phyloP scores from a whole-genome alignment of 2,113 vertebrate species.

The Oryzias woworae region DNA sequence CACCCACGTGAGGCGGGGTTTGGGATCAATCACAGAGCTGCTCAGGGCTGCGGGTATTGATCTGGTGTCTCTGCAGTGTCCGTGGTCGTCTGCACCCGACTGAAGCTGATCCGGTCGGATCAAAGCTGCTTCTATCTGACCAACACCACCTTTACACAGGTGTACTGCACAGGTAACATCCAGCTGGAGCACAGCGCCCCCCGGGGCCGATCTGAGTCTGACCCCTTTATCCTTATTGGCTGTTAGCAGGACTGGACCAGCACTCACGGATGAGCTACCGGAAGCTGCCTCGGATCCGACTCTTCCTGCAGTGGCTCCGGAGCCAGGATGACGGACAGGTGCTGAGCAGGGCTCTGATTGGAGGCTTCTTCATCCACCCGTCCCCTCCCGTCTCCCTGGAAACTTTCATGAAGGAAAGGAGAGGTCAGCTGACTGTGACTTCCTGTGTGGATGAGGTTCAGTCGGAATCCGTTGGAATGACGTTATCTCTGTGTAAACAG shows the following conservation, averaged over 20 bases:
- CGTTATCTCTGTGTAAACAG: no score
- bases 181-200: fast-evolving
- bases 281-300: conserved; percentile 44
- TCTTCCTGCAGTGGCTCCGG: conserved; percentile 72
- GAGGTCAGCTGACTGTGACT: conserved; percentile 45
- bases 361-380: conserved; percentile 73
- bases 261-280: conserved; percentile 74
- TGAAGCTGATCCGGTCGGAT: conserved; percentile 47
- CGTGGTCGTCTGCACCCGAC: conserved; percentile 65
- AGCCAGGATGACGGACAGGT: conserved; percentile 61
- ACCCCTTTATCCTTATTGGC: conserved; percentile 20
- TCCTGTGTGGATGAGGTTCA: not conserved
- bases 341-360: conserved; percentile 67
- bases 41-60: not conserved
- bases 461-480: not conserved
- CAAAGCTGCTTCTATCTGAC: conserved; percentile 57
- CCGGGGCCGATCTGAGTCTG: not conserved
- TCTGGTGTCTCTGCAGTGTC: conserved; percentile 62
- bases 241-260: conserved; percentile 46
- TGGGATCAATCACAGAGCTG: not conserved
- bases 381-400: conserved; percentile 71
- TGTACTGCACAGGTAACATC: conserved; percentile 65
- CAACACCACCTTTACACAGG: conserved; percentile 59
- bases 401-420: conserved; percentile 60
- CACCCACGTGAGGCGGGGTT: conserved; percentile 65